These are phyloP conservation scores for Bryconaethiops microstoma DNA, from an alignment of 2,797 vertebrate species.

Conservation along the genomic window DNA sequence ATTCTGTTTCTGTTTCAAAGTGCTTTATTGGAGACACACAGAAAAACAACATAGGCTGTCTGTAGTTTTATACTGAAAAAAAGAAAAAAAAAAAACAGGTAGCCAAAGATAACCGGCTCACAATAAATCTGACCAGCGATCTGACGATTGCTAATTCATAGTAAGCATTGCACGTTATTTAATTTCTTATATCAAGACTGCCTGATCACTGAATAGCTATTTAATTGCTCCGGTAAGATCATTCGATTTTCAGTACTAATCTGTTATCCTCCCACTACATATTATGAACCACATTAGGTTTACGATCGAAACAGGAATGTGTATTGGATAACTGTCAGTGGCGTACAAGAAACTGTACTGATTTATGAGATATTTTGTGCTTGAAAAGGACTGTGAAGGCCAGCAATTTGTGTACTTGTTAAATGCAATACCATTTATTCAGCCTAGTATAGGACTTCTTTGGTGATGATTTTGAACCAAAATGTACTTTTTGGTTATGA, in stretches of 20 bases:
- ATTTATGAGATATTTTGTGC: not conserved
- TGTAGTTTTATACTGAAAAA: not conserved
- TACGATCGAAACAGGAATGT: conserved; percentile 16
- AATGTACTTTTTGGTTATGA: too few relatives aligned
- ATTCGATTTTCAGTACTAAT: conserved; percentile 30
- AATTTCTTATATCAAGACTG: not conserved
- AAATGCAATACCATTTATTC: too few relatives aligned
- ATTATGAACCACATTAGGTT: conserved; percentile 5
- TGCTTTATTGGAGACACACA: conserved; percentile 8
- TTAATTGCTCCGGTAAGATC: conserved; percentile 29
- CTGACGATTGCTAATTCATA: not conserved
- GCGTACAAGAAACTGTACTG: not conserved
- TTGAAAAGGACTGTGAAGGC: not conserved
- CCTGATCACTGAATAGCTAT: not conserved
- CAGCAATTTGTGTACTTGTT: too few relatives aligned
- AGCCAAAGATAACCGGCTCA: not conserved
- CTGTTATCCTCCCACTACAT: conserved; percentile 19
- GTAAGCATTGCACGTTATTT: not conserved
- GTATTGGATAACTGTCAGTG: not conserved
- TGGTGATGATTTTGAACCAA: too few relatives aligned
- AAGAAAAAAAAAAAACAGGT: too few relatives aligned
- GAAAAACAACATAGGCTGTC: conserved; percentile 1
- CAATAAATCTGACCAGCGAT: not conserved
- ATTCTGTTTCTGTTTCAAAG: conserved; percentile 19
- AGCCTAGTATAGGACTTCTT: too few relatives aligned